A percentile compares a stretch with the other conserved stretches of the same genome.
Conservation (phyloP, 2,113 vertebrate genomes). For the Nestor notabilis region DNA sequence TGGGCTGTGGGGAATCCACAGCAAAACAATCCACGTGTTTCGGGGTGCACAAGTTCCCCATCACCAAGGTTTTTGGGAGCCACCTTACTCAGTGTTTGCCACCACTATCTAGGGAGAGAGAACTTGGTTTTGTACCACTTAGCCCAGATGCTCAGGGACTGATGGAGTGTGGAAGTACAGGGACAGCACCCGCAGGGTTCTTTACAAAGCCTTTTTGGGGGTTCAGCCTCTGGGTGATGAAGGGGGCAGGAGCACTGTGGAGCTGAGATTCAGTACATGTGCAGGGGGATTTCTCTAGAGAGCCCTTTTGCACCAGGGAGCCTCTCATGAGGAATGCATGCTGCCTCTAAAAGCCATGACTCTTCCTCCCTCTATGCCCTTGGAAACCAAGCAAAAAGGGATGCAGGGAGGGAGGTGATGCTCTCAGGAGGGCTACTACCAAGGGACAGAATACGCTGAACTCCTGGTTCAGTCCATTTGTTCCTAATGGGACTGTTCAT, state of each 20-base stretch:
- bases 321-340: background rate
- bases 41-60: background rate
- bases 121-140: background rate
- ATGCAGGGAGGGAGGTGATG: background rate
- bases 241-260: background rate
- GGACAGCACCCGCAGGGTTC: background rate
- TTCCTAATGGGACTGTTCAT: background rate
- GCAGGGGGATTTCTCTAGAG: background rate
- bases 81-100: accelerated
- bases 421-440: background rate
- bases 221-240: background rate
- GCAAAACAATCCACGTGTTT: background rate
- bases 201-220: background rate
- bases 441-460: background rate
- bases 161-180: background rate
- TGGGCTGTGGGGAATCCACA: background rate
- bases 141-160: background rate
- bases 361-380: background rate
- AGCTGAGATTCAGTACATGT: background rate
- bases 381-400: background rate
- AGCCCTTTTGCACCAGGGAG: background rate
- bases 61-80: background rate
- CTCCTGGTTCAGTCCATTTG: background rate
- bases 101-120: background rate
- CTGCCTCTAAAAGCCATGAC: background rate